Base-by-base conservation (phyloP, 2,797 vertebrate genomes). In the Phrynocephalus forsythii region DNA sequence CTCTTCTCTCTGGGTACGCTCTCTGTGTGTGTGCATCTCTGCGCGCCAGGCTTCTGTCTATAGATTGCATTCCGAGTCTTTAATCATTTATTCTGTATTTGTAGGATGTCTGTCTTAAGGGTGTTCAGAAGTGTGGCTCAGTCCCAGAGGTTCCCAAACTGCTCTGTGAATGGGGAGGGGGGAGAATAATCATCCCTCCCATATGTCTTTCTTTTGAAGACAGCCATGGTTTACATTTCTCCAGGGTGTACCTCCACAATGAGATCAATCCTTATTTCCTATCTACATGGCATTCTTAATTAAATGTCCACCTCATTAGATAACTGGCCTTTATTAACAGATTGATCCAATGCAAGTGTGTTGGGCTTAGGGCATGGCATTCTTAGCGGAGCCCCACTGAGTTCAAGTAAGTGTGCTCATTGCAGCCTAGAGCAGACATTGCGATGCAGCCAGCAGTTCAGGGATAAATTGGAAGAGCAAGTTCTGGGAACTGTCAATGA, bases 11-110 rank as follows among this genome's bases (percentile, higher is more conserved):
- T 81, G 78, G 69, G 56, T 69, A 85, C 68, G 60, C 48, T 50
- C 71, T 75, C 60, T 48, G 52, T 33, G 38, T 50, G 76, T 22
- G 69, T 50, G 79, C 44, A 44, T 85, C 30, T 76, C 24, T 44
- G 71, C 60, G 30, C 20, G 44, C 24, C n/a, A 30, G 60, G 71
- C 71, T 84, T 67, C 26, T 76, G 78, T 85, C 78, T 85, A 76
- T 81, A 85, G 71, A 82, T 76, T 85, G 71, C 83, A 81, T 76
- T 88, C 67, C 63, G 50, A 67, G 69, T 88, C 78, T 88, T 80
- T 85, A 88, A 88, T 88, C 77, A 81, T 85, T 88, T 81, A 88
- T 81, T 82, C 83, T 81, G 66, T 85, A 82, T 88, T 85, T 66
- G 60, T 38, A 81, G 72, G 66, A 88, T 69, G 78, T 76, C 83